Percentiles rank a stretch among this genome's conserved stretches.
Evolutionary conservation across 2,888 invertebrate species (phyloP).

Genomic region (Lepidochrysops patricia): DNA sequence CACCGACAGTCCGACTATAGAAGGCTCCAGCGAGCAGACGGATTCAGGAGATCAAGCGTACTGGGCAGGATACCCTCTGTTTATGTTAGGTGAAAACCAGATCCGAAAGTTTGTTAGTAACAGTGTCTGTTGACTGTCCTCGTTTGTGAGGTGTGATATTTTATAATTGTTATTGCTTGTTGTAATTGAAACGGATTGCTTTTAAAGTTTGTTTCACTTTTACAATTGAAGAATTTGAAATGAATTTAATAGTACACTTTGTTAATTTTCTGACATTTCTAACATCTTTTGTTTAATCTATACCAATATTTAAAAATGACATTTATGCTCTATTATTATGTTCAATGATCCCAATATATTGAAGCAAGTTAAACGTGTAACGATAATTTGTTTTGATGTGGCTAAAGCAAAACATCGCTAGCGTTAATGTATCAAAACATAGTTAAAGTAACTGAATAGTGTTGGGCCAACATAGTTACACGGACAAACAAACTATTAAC

Average conservation of each 20-base stretch:
- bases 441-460: conserved; percentile 12
- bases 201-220: background rate
- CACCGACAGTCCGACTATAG: conserved; percentile 13
- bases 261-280: too few species aligned
- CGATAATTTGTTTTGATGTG: conserved; percentile 4
- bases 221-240: background rate
- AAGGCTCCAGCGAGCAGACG: conserved; percentile 14
- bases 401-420: background rate
- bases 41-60: conserved; percentile 12
- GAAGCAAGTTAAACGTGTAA: background rate
- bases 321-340: background rate
- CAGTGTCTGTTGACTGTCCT: conserved; percentile 40
- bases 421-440: conserved; percentile 13
- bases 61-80: conserved; percentile 41
- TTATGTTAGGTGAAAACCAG: conserved; percentile 55
- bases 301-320: too few species aligned
- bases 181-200: conserved; percentile 2
- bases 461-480: conserved; percentile 13
- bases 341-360: background rate
- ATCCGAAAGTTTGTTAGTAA: conserved; percentile 57
- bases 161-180: conserved; percentile 28
- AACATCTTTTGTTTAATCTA: too few species aligned
- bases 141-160: conserved; percentile 38
- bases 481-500: conserved; percentile 14
- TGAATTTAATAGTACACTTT: too few species aligned